Conservation (phyloP, 1,140 invertebrate species). For the Drosophila seguyi region DNA sequence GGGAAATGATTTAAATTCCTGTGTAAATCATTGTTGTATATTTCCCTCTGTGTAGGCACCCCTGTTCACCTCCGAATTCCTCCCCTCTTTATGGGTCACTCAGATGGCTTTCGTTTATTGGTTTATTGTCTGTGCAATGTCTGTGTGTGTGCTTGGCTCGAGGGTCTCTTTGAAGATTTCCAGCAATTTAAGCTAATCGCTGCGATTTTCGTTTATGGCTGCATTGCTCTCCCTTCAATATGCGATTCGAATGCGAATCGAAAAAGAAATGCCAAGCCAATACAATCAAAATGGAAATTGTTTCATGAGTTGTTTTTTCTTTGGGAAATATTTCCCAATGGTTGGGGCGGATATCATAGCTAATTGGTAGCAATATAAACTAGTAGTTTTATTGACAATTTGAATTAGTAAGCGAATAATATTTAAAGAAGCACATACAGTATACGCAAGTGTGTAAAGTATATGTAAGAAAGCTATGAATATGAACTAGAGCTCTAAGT, state of each 20-base stretch:
- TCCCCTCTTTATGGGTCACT: conserved; percentile 52
- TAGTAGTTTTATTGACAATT: conserved; percentile 34
- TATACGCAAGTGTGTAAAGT: conserved; percentile 23
- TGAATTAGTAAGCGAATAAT: conserved; percentile 5
- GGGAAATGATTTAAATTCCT: too few species aligned
- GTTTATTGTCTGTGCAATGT: conserved; percentile 75
- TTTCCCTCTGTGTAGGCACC: conserved; percentile 15
- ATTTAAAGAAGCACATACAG: conserved; percentile 6
- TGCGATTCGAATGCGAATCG: conserved; percentile 20
- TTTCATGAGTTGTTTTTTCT: conserved; percentile 2
- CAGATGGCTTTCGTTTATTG: conserved; percentile 72
- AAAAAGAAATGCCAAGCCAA: conserved; percentile 24
- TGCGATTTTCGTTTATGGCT: conserved; percentile 70
- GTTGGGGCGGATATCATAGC: conserved; percentile 25
- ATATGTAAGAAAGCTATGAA: not conserved
- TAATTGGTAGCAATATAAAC: conserved; percentile 41
- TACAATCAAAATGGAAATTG: conserved; percentile 35
- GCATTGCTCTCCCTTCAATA: conserved; percentile 39
- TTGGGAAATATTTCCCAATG: not conserved
- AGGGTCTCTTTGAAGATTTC: conserved; percentile 60
- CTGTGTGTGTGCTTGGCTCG: conserved; percentile 29
- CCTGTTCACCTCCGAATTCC: not conserved
- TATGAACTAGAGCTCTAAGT: conserved; percentile 1
- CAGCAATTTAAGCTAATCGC: conserved; percentile 79
- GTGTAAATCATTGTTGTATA: too few species aligned